Conservation (phyloP, 2,888 invertebrate species). For the Polydrusus pterygomalis region DNA sequence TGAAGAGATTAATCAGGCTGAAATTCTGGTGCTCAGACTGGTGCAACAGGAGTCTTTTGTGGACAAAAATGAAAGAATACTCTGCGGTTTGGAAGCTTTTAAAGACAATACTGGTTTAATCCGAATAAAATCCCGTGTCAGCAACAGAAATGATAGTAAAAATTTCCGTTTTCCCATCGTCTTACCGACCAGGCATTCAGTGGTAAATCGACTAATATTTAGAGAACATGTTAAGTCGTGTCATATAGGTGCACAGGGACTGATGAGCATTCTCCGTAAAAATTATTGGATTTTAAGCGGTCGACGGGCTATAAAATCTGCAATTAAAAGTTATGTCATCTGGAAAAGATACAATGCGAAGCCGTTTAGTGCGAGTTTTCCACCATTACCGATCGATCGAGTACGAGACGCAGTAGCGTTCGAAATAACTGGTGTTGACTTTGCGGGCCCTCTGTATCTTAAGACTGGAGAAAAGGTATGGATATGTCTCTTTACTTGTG, state of each 20-base stretch:
- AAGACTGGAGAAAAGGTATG: too few relatives aligned
- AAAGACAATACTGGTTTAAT: too few relatives aligned
- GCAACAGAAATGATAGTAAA: slow-evolving; percentile 35
- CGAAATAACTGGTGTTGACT: slow-evolving; percentile 66
- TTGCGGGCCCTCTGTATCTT: slow-evolving; percentile 66
- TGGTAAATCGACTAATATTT: slow-evolving; percentile 36
- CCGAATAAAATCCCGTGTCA: too few relatives aligned
- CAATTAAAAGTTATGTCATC: slow-evolving; percentile 52
- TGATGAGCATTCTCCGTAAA: too few relatives aligned
- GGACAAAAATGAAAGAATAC: too few relatives aligned
- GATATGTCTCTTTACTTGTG: slow-evolving; percentile 53
- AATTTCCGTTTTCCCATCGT: slow-evolving; percentile 51
- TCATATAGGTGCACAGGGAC: too few relatives aligned
- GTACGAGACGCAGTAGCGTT: slow-evolving; percentile 62
- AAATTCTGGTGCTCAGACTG: too few relatives aligned
- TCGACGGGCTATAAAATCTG: slow-evolving; percentile 53
- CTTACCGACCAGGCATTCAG: slow-evolving; percentile 48
- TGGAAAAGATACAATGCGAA: slow-evolving; percentile 58
- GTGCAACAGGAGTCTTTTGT: too few relatives aligned
- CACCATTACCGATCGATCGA: slow-evolving; percentile 63
- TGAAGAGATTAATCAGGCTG: too few relatives aligned
- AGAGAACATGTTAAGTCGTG: too few relatives aligned
- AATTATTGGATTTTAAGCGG: slow-evolving; percentile 60
- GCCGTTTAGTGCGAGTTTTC: slow-evolving; percentile 53
- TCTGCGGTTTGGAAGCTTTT: too few relatives aligned